A percentile compares a stretch with the other conserved stretches of the same genome.
These are phyloP conservation scores for Eulacestoma nigropectus DNA, from an alignment of 2,113 vertebrate species.

Conservation along the genomic window DNA sequence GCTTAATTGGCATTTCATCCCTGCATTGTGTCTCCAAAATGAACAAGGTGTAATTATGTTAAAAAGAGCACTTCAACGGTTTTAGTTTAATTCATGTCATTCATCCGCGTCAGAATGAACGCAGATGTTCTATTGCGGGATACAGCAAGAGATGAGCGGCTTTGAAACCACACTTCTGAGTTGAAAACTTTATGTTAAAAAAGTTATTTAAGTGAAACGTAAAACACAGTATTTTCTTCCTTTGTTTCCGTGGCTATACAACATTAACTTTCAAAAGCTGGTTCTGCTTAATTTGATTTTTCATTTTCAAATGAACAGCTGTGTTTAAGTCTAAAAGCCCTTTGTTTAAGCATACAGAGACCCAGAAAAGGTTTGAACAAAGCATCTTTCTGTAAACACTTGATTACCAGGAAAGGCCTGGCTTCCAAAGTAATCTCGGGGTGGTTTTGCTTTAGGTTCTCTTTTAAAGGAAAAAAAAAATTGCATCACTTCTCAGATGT, in stretches of 20 bases:
- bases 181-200: constrained; percentile 68
- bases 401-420: constrained; percentile 71
- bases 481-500: constrained; percentile 28
- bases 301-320: constrained; percentile 79
- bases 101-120: constrained; percentile 73
- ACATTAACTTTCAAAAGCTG: constrained; percentile 76
- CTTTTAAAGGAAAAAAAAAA: constrained; percentile 12
- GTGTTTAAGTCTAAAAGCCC: constrained; percentile 77
- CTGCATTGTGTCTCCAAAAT: constrained; percentile 72
- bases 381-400: constrained; percentile 73
- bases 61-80: constrained; percentile 64
- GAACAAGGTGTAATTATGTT: constrained; percentile 80
- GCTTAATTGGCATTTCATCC: constrained; percentile 80
- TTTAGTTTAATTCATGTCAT: constrained; percentile 67
- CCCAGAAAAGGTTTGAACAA: constrained; percentile 70
- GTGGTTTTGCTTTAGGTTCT: constrained; percentile 1
- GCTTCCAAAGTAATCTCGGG: constrained; percentile 36
- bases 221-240: constrained; percentile 69
- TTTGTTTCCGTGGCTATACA: constrained; percentile 73
- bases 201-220: constrained; percentile 74
- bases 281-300: constrained; percentile 77
- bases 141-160: constrained; percentile 53
- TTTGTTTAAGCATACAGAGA: constrained; percentile 78
- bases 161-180: constrained; percentile 67
- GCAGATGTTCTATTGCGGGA: constrained; percentile 77